Conservation (phyloP, 1,140 invertebrate genomes). For the Steinernema feltiae region DNA sequence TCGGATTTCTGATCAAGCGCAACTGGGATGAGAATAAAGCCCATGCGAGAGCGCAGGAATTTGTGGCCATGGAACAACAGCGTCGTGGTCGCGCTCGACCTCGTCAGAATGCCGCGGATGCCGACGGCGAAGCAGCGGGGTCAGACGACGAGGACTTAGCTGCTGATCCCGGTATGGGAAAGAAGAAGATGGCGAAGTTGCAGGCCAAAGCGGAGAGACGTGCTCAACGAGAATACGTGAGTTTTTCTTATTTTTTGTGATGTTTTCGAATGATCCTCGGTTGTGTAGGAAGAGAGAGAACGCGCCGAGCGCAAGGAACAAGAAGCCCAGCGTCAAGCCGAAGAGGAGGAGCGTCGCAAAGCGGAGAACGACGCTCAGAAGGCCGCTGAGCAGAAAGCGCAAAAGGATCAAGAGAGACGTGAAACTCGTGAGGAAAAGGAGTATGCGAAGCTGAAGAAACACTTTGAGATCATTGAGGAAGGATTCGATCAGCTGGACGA, state of each 20-base stretch:
- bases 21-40: conserved; percentile 30
- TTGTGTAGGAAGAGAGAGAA: conserved; percentile 35
- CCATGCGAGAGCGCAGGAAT: conserved; percentile 15
- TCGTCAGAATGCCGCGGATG: neutral
- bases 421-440: conserved; percentile 50
- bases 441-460: conserved; percentile 58
- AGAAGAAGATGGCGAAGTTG: conserved; percentile 53
- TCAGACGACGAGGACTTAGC: neutral
- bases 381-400: conserved; percentile 24
- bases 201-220: conserved; percentile 52
- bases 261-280: neutral
- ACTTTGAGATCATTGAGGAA: conserved; percentile 62
- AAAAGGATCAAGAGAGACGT: conserved; percentile 44
- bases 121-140: neutral
- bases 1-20: conserved; percentile 24
- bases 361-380: conserved; percentile 34
- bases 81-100: conserved; percentile 21
- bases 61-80: conserved; percentile 27
- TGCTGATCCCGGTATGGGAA: conserved; percentile 46
- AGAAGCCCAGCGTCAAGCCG: conserved; percentile 39
- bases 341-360: conserved; percentile 22
- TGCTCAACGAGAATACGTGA: conserved; percentile 44
- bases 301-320: conserved; percentile 46
- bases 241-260: too few species aligned
- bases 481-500: conserved; percentile 60